A percentile compares a stretch with the other conserved stretches of the same genome.
phyloP scores from a whole-genome alignment of 23 tunicate genomes.

The Botrylloides violaceus region DNA sequence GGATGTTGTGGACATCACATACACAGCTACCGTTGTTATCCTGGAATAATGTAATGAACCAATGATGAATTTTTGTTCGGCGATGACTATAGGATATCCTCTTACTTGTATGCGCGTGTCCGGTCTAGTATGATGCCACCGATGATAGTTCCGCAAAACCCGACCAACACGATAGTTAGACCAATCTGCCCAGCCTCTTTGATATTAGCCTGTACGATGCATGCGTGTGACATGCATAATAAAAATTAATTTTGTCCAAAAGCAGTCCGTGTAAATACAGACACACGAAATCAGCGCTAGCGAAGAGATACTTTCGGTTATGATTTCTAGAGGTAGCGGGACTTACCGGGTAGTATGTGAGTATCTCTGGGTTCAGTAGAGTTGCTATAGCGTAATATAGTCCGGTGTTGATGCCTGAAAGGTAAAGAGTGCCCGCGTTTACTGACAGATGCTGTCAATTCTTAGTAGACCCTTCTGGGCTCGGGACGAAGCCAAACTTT shows the following conservation, averaged over 20 bases:
- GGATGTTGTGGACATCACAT: conserved; percentile 30
- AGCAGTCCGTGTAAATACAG: no score
- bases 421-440: background rate
- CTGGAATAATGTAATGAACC: conserved; percentile 4
- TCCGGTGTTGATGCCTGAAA: conserved; percentile 67
- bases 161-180: conserved; percentile 69
- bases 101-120: conserved; percentile 68
- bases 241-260: no score
- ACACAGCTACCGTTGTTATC: conserved; percentile 56
- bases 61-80: no score
- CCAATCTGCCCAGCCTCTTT: conserved; percentile 78
- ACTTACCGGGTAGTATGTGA: conserved; percentile 54
- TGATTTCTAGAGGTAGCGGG: no score
- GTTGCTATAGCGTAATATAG: conserved; percentile 78
- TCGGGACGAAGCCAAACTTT: no score
- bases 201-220: conserved; percentile 44
- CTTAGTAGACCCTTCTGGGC: no score
- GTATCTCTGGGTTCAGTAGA: conserved; percentile 63
- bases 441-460: no score
- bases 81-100: no score
- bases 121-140: conserved; percentile 67
- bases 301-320: no score
- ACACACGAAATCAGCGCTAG: no score
- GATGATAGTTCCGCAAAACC: conserved; percentile 51
- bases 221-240: no score